A percentile compares a stretch with the other conserved stretches of the same genome.
Evolutionary conservation across 2,888 invertebrate species (phyloP).

Genomic region (Lasius platythorax): DNA sequence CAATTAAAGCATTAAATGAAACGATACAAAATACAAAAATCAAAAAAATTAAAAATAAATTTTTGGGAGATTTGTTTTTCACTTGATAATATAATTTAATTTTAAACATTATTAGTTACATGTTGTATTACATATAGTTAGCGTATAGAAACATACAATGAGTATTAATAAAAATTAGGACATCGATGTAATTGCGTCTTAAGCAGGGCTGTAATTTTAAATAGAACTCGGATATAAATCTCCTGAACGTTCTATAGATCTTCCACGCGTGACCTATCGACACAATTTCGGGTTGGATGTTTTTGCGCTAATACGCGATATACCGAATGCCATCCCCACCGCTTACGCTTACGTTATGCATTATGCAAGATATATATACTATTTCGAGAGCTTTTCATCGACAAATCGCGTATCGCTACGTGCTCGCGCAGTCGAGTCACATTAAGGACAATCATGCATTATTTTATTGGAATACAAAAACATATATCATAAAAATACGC

Average conservation of each 20-base stretch:
- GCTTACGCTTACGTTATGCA: conserved; percentile 1
- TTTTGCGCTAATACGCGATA: conserved; percentile 9
- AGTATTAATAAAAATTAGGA: background rate
- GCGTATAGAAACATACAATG: background rate
- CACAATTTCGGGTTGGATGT: conserved; percentile 32
- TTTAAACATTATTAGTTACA: background rate
- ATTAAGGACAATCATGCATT: conserved; percentile 3
- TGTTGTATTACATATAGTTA: background rate
- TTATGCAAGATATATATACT: conserved; percentile 43
- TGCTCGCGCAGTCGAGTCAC: background rate
- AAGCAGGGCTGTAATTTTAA: conserved; percentile 22
- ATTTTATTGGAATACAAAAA: conserved; percentile 19
- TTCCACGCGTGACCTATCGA: conserved; percentile 41
- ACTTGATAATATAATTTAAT: background rate
- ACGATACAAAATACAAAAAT: no score
- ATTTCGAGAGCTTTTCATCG: conserved; percentile 43
- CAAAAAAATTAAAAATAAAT: background rate
- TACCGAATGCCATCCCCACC: background rate
- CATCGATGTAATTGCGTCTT: background rate
- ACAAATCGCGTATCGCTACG: background rate
- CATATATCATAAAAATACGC: background rate
- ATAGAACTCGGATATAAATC: background rate
- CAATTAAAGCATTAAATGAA: no score
- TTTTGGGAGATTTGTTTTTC: background rate
- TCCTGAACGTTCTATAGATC: conserved; percentile 8